Percentiles rank a stretch among this genome's conserved stretches.
Evolutionary conservation across 2,113 vertebrate species (phyloP).

Genomic region (Amphiprion percula): DNA sequence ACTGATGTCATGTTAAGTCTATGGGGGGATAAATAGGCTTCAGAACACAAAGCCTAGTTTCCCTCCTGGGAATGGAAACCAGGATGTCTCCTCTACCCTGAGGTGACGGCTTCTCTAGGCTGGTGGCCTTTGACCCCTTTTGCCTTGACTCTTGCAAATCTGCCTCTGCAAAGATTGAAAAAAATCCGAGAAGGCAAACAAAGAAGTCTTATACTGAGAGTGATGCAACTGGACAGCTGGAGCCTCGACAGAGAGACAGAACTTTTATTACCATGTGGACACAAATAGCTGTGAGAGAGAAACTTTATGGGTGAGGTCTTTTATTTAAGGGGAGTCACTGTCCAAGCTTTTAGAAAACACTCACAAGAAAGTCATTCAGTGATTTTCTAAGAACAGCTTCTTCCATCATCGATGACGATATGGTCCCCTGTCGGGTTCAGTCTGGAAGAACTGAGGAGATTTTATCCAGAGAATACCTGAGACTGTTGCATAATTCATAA

Average conservation of each 20-base stretch:
- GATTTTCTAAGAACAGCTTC: conserved; percentile 38
- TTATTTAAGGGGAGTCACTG: conserved; percentile 24
- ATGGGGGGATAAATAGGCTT: conserved; percentile 27
- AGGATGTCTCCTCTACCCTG: conserved; percentile 67
- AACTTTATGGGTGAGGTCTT: conserved; percentile 35
- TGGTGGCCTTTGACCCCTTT: conserved; percentile 71
- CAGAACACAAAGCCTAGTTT: conserved; percentile 56
- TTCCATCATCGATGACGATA: conserved; percentile 15
- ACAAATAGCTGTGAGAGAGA: conserved; percentile 44
- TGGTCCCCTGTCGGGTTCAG: conserved; percentile 23
- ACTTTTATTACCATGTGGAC: conserved; percentile 57
- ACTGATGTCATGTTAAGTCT: conserved; percentile 72
- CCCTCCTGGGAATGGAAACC: conserved; percentile 54
- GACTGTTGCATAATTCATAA: conserved; percentile 65
- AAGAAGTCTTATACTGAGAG: conserved; percentile 70
- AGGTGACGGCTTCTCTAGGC: conserved; percentile 59
- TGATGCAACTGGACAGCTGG: conserved; percentile 76
- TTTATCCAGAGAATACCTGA: conserved; percentile 32
- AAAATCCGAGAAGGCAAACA: conserved; percentile 72
- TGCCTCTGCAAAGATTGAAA: conserved; percentile 55
- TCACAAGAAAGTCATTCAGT: background rate
- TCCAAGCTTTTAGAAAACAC: conserved; percentile 14
- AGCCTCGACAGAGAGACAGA: conserved; percentile 66
- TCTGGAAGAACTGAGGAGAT: conserved; percentile 48
- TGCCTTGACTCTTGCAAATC: conserved; percentile 67